Base-by-base conservation (phyloP, 2,888 invertebrate species). In the Leptinotarsa peninsularis region DNA sequence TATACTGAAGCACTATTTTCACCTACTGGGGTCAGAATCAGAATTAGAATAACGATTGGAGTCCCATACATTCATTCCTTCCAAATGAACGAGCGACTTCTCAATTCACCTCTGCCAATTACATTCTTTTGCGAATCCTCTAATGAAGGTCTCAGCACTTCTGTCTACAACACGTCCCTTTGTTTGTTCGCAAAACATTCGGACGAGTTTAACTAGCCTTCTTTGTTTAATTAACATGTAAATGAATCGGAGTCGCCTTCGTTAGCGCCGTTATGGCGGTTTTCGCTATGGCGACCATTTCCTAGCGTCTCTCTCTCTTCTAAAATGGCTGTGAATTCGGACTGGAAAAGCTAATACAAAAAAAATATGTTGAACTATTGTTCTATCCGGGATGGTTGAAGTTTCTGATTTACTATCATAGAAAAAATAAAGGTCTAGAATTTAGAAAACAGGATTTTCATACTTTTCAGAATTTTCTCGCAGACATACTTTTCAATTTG, bases 191-290 rank as follows among this genome's bases (percentile, higher is more conserved):
- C 18, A 18, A n/a, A 56, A 56, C 56, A 18, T 56, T 27, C 67
- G 23, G 18, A 49, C 49, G 21, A 50, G 23, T 18, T 67, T 67
- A 67, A 49, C 49, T 49, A 67, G 67, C 23, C 50, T 43, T 15
- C 67, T 49, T 49, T 49, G 50, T 49, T 67, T 7, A 67, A 67
- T 67, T 67, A 67, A 49, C 49, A 67, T 67, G 67, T 27, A 49
- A 67, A 43, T 49, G 67, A 49, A 67, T 18, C 43, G 27, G 49
- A 18, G 33, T 33, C 27, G 49, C 33, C 43, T 43, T 43, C 49
- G 43, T 49, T 49, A 67, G 18, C 21, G 15, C 21, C 23, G 43
- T 7, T 66, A 66, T n/a, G 5, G 27, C 49, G n/a, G 56, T 17
- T 10, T 56, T 17, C 18, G 3, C 18, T 3, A 21, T 56, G 17